Evolutionary conservation across 2,888 invertebrate species (phyloP), one percentile per base, ranked within the genome.

Genomic region (Diachrysia chrysitis): DNA sequence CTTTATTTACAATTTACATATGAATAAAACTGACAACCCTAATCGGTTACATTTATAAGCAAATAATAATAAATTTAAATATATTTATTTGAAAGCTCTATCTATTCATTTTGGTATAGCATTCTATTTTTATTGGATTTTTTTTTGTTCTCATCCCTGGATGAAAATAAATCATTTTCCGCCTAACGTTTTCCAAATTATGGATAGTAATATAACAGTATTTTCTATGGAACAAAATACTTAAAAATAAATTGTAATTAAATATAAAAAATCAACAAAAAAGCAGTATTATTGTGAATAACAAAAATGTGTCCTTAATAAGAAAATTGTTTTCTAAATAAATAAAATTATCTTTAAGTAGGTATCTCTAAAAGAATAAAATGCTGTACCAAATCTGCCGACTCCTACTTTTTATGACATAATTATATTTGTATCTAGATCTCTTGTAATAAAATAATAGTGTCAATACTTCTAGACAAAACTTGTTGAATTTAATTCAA

Each of bases 401-500:
- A 4, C 58, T 64, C n/a, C 46, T n/a, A 59, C 23, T 64, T 46
- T 10, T 42, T 23, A 19, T 56, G 21, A n/a, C 55, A 37, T 58
- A 63, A 29, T n/a, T 48, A 19, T 16, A 37, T 25, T 16, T 35
- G 51, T 62, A 19, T n/a, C 73, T 48, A 58, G 51, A 63, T 25
- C 58, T 59, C 12, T 56, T 21, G 16, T 63, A 54, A 21, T 51
- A 19, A 21, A 51, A 12, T 42, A 71, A 63, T 9, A 32, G 58
- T 48, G 58, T 46, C 48, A 63, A 17, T 72, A 74, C 63, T 29
- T 72, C 42, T 53, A 55, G 17, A 58, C 53, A 14, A 64, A 78
- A 62, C 23, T 65, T 56, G 16, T 62, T 76, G 64, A 76, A 78
- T 73, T 75, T 54, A 62, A 78, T 75, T 75, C 78, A 73, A 68